A percentile compares a stretch with the other conserved stretches of the same genome.
Evolutionary conservation across 2,797 vertebrate genomes (phyloP).

Genomic region (Sebastes matsubarae): DNA sequence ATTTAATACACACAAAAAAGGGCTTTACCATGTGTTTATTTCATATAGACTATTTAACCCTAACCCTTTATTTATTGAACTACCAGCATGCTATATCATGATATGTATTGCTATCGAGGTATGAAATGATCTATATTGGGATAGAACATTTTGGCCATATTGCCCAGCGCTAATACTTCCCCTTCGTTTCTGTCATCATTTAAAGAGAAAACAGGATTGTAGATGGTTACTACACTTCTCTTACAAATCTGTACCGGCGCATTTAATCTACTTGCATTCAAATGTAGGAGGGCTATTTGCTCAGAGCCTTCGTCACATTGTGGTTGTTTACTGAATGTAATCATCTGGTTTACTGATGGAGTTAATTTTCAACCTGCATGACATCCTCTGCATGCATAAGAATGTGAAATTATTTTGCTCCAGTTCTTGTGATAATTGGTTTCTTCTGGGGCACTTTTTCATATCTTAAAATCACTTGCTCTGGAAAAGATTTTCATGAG

Average conservation of each 20-base stretch:
- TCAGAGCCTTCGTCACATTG: constrained; percentile 31
- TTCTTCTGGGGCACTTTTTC: constrained; percentile 64
- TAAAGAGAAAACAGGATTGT: neutral
- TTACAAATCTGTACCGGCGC: neutral
- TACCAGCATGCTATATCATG: too few relatives aligned
- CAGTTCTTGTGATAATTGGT: constrained; percentile 78
- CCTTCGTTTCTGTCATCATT: neutral
- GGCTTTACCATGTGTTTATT: too few relatives aligned
- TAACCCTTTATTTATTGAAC: too few relatives aligned
- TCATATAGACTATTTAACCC: too few relatives aligned
- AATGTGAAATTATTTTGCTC: constrained; percentile 71
- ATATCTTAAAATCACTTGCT: constrained; percentile 27
- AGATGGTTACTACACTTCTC: neutral
- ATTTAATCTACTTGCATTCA: constrained; percentile 12
- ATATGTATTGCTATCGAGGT: too few relatives aligned
- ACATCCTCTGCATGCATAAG: constrained; percentile 60
- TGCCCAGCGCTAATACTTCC: neutral
- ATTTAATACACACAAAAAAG: too few relatives aligned
- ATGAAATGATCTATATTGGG: too few relatives aligned
- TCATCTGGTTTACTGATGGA: constrained; percentile 70
- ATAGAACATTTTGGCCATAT: too few relatives aligned
- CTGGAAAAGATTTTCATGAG: constrained; percentile 9
- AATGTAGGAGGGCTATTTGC: constrained; percentile 9
- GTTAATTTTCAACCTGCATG: constrained; percentile 68
- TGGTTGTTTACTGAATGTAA: constrained; percentile 51